phyloP scores from a whole-genome alignment of 2,888 invertebrate species.

The Andrena fulva region DNA sequence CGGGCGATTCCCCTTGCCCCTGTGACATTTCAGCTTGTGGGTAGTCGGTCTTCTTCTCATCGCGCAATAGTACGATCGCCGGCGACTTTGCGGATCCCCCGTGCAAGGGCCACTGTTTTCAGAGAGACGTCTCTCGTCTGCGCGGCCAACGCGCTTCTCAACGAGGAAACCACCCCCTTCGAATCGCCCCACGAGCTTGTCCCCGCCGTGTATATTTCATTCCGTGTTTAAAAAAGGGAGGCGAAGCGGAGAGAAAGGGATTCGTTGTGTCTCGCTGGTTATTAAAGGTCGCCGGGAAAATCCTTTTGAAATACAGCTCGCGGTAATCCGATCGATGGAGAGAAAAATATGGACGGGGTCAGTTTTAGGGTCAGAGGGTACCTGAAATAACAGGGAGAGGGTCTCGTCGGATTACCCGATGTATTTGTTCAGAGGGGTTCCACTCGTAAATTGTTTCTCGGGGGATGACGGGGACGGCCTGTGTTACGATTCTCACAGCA shows the following conservation, averaged over 20 bases:
- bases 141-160: background rate
- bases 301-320: slow-evolving; percentile 49
- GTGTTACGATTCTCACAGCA: slow-evolving; percentile 36
- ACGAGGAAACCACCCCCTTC: background rate
- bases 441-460: slow-evolving; percentile 64
- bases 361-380: slow-evolving; percentile 60
- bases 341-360: slow-evolving; percentile 51
- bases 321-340: slow-evolving; percentile 61
- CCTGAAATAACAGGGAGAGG: slow-evolving; percentile 76
- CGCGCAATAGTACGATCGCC: no score
- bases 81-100: no score
- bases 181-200: background rate
- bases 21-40: no score
- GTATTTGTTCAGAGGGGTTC: slow-evolving; percentile 72
- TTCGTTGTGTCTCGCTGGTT: background rate
- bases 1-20: no score
- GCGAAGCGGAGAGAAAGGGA: background rate
- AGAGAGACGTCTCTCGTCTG: background rate
- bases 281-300: slow-evolving; percentile 1
- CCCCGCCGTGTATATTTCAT: background rate
- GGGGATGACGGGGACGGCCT: slow-evolving; percentile 15
- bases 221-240: background rate
- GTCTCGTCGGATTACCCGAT: slow-evolving; percentile 71
- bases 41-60: no score
- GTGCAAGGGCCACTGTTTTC: background rate